A percentile compares a stretch with the other conserved stretches of the same genome.
phyloP scores from a whole-genome alignment of 37 sponge, comb jelly and placozoan species.

The Dysidea cf. avara region DNA sequence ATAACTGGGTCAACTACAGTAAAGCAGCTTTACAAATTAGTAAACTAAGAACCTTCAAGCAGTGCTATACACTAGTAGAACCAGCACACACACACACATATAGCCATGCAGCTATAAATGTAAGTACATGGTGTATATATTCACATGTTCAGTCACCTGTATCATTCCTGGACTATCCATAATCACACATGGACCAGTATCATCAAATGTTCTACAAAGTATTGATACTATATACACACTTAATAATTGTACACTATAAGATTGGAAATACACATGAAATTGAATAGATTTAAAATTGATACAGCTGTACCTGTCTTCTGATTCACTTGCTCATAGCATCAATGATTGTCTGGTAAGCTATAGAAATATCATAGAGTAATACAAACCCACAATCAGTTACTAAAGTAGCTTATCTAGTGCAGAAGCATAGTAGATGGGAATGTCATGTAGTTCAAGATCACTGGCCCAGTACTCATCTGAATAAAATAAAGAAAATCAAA shows the following conservation, averaged over 20 bases:
- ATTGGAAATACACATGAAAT: slow-evolving; percentile 94
- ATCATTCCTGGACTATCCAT: slow-evolving; percentile 99
- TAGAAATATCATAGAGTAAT: background rate
- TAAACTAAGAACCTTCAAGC: no score
- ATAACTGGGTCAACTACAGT: no score
- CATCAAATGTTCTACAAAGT: no score
- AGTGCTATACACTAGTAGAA: no score
- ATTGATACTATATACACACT: background rate
- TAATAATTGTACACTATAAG: slow-evolving; percentile 75
- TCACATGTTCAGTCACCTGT: no score
- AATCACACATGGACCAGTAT: slow-evolving; percentile 96
- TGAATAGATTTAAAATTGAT: slow-evolving; percentile 88
- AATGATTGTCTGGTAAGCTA: slow-evolving; percentile 96
- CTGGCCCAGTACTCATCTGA: slow-evolving; percentile 95
- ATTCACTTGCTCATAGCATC: slow-evolving; percentile 98
- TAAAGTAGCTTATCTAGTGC: slow-evolving; percentile 93
- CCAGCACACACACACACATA: no score
- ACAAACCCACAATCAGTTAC: slow-evolving; percentile 1
- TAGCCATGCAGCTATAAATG: no score
- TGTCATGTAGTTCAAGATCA: slow-evolving; percentile 97
- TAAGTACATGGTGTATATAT: no score
- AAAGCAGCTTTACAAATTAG: no score
- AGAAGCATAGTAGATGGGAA: slow-evolving; percentile 98
- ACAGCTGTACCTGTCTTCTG: slow-evolving; percentile 82
- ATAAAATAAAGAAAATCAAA: no score